Conservation (phyloP, 1,140 invertebrate genomes). For the Pentalonia nigronervosa region DNA sequence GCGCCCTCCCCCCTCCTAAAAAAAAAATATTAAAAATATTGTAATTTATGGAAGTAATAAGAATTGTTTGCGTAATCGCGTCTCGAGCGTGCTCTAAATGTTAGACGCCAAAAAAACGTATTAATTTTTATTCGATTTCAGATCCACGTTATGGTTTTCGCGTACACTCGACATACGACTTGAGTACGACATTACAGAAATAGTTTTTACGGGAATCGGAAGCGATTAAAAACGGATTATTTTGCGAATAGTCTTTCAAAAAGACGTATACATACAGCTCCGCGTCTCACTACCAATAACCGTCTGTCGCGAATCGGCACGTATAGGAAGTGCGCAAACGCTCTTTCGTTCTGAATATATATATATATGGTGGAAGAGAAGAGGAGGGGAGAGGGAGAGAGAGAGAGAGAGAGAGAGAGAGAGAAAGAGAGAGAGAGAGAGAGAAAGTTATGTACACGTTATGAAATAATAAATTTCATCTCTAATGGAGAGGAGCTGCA, state of each 20-base stretch:
- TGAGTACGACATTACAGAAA: neutral
- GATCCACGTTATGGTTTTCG: neutral
- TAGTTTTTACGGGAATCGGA: neutral
- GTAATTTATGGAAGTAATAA: neutral
- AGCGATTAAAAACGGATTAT: slow-evolving; percentile 25
- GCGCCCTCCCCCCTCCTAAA: no score
- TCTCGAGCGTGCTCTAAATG: neutral
- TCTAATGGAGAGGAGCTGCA: neutral
- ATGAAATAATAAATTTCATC: slow-evolving; percentile 5
- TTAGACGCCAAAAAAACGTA: neutral
- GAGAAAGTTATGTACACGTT: neutral
- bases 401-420: no score
- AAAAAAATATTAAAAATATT: neutral
- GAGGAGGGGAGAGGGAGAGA: no score
- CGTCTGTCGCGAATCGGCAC: neutral
- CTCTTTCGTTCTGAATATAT: no score
- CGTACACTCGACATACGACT: neutral
- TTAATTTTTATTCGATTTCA: neutral
- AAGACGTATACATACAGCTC: no score
- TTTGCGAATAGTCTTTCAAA: neutral
- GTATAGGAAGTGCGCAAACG: neutral
- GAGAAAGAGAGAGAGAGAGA: no score
- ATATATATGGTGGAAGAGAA: neutral
- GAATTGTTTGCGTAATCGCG: neutral
- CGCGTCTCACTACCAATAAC: neutral